phyloP scores from a whole-genome alignment of 2,888 invertebrate species.

The Chrysina gloriosa region DNA sequence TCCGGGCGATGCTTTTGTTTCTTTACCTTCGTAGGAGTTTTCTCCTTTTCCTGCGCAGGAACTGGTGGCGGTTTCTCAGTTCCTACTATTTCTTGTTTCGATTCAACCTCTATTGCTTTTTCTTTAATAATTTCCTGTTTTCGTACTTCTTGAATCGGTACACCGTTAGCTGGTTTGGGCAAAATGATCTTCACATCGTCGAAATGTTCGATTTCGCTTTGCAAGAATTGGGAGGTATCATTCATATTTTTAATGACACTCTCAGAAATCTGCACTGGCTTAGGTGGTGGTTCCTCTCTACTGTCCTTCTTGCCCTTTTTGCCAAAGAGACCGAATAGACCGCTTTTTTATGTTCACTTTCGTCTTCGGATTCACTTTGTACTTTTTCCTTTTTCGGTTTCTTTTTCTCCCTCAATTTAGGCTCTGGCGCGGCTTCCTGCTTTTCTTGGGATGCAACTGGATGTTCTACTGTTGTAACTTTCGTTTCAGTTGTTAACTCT shows the following conservation, averaged over 20 bases:
- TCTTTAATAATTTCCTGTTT: conserved; percentile 25
- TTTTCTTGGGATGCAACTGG: background rate
- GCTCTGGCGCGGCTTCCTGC: conserved; percentile 1
- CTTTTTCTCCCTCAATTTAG: conserved; percentile 36
- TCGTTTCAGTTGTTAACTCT: background rate
- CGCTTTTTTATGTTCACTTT: conserved; percentile 50
- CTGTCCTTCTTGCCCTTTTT: conserved; percentile 48
- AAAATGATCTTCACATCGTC: conserved; percentile 53
- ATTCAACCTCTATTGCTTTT: conserved; percentile 6
- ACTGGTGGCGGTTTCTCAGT: conserved; percentile 23
- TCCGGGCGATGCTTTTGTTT: conserved; percentile 30
- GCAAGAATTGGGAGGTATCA: conserved; percentile 53
- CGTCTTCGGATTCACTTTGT: conserved; percentile 48
- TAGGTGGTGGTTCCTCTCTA: conserved; percentile 41
- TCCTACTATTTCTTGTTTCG: background rate
- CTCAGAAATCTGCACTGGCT: conserved; percentile 46
- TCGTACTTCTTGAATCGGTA: background rate
- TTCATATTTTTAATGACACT: conserved; percentile 54
- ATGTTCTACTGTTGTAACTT: background rate
- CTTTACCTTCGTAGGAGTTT: conserved; percentile 14
- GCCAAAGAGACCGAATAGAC: conserved; percentile 51
- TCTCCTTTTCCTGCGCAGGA: conserved; percentile 21
- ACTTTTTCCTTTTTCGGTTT: conserved; percentile 42
- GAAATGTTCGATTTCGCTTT: conserved; percentile 55
- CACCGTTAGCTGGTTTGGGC: background rate